A percentile compares a stretch with the other conserved stretches of the same genome.
phyloP scores from a whole-genome alignment of 1,140 invertebrate species.

The Brachionus sp. region DNA sequence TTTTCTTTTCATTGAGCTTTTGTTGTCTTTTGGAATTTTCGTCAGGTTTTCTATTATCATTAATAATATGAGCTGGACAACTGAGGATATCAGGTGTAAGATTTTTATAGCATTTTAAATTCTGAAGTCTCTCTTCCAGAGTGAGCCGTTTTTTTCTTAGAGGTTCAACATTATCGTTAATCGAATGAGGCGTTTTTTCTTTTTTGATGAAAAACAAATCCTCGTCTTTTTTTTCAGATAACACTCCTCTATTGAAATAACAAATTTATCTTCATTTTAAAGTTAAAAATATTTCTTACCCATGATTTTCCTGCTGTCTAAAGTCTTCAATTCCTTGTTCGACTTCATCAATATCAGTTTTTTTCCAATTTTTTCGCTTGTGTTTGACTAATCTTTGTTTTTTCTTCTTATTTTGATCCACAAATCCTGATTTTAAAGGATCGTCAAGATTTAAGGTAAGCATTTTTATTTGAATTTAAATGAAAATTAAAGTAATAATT shows the following conservation, averaged over 20 bases:
- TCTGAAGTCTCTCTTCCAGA: background rate
- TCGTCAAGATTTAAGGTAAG: conserved; percentile 20
- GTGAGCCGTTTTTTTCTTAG: background rate
- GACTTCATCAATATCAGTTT: conserved; percentile 21
- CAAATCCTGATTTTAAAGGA: background rate
- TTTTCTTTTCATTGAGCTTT: background rate
- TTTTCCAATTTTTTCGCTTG: conserved; percentile 42
- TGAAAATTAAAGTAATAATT: background rate
- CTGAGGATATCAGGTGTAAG: background rate
- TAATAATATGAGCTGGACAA: background rate
- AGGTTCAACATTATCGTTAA: background rate
- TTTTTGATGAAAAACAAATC: conserved; percentile 37
- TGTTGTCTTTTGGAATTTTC: conserved; percentile 37
- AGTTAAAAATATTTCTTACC: background rate
- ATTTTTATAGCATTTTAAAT: conserved; percentile 31
- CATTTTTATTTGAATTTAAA: background rate
- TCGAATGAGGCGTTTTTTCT: background rate
- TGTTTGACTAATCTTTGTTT: conserved; percentile 44
- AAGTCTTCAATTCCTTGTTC: conserved; percentile 39
- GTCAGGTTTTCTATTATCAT: background rate
- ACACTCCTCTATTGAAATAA: background rate
- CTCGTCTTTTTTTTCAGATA: conserved; percentile 37
- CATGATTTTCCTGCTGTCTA: conserved; percentile 3
- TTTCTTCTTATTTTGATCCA: background rate
- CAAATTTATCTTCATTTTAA: background rate